Conservation (phyloP, 2,888 invertebrate species). For the Pilophorus perplexus region DNA sequence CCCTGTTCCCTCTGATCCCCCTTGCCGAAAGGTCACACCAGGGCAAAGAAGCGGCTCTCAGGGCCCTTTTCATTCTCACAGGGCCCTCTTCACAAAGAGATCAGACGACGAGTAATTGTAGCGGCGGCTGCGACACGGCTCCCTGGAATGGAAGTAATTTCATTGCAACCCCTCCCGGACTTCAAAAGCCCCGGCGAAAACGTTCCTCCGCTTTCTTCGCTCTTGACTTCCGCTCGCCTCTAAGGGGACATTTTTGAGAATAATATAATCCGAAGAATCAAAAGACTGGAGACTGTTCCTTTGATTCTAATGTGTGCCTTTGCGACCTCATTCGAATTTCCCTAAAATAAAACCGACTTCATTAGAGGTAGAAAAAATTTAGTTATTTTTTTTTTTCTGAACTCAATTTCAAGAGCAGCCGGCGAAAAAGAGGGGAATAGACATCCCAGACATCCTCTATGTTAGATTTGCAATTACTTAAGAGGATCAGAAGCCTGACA, state of each 20-base stretch:
- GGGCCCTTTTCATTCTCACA: not conserved
- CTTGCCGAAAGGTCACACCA: conserved; percentile 1
- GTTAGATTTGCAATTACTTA: too few relatives aligned
- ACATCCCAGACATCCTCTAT: too few relatives aligned
- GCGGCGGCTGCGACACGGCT: conserved; percentile 17
- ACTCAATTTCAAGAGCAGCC: too few relatives aligned
- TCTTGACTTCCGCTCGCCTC: conserved; percentile 3
- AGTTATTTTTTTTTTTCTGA: too few relatives aligned
- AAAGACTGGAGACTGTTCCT: too few relatives aligned
- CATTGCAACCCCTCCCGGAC: conserved; percentile 23
- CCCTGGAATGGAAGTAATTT: conserved; percentile 31
- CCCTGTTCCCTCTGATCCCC: not conserved
- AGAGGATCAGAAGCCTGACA: too few relatives aligned
- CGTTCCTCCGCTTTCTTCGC: conserved; percentile 12
- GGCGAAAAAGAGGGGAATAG: too few relatives aligned
- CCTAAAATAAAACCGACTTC: too few relatives aligned
- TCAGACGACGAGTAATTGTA: conserved; percentile 11
- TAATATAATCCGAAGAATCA: too few relatives aligned
- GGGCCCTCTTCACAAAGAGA: conserved; percentile 4
- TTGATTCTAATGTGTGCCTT: too few relatives aligned
- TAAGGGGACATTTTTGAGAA: not conserved
- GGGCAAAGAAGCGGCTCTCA: not conserved
- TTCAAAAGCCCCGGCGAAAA: conserved; percentile 23
- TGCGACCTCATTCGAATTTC: too few relatives aligned
- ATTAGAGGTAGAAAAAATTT: too few relatives aligned